Conservation (phyloP, 2,888 invertebrate genomes). For the Brachyptera risi region DNA sequence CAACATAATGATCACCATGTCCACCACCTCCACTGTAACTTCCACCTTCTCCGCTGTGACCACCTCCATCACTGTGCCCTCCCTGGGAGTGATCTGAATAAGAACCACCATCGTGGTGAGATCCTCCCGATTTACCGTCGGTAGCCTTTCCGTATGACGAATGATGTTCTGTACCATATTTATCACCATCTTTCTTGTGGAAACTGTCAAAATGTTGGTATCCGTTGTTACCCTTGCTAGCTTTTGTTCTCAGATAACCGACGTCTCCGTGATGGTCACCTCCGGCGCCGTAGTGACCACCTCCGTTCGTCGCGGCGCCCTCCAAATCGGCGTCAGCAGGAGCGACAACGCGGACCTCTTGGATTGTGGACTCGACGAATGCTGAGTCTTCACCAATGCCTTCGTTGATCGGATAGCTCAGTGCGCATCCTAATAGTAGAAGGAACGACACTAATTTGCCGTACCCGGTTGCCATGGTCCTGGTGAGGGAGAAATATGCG, state of each 20-base stretch:
- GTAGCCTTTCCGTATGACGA: conserved; percentile 56
- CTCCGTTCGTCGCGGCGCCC: conserved; percentile 21
- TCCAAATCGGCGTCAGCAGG: conserved; percentile 19
- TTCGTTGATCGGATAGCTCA: not conserved
- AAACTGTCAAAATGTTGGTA: conserved; percentile 69
- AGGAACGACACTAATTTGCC: not conserved
- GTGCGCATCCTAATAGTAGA: not conserved
- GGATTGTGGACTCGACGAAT: not conserved
- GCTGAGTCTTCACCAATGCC: not conserved
- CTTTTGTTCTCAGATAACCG: conserved; percentile 60
- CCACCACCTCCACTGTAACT: conserved; percentile 21
- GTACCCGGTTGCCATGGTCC: not conserved
- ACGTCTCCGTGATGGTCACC: conserved; percentile 57
- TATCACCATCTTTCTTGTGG: conserved; percentile 69
- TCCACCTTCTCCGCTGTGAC: conserved; percentile 3
- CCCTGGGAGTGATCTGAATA: conserved; percentile 42
- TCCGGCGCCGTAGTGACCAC: conserved; percentile 40
- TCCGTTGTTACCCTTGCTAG: conserved; percentile 60
- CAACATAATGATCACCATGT: conserved; percentile 44
- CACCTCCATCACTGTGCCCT: conserved; percentile 15
- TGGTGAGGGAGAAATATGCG: too few relatives aligned
- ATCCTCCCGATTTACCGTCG: conserved; percentile 39
- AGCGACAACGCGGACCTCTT: conserved; percentile 22
- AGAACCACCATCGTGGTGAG: conserved; percentile 38
- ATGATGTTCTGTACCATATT: conserved; percentile 66